These are phyloP conservation scores for Meiosimyza platycephala DNA, from an alignment of 2,888 invertebrate genomes.

Conservation along the genomic window DNA sequence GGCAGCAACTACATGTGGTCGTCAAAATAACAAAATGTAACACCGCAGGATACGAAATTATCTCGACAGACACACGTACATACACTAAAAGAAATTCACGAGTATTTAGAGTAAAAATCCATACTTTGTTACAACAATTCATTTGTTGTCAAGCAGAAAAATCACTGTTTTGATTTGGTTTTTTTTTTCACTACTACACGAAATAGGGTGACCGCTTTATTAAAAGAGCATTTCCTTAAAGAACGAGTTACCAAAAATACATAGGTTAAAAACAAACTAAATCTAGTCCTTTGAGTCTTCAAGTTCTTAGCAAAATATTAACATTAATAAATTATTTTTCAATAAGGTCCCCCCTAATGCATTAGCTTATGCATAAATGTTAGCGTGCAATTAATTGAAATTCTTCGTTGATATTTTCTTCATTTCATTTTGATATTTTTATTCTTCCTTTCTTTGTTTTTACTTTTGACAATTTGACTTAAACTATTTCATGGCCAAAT, in stretches of 20 bases:
- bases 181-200: too few relatives aligned
- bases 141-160: neutral
- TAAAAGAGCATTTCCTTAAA: too few relatives aligned
- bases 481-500: conserved; percentile 14
- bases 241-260: too few relatives aligned
- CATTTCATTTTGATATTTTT: too few relatives aligned
- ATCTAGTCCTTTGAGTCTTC: too few relatives aligned
- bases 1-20: conserved; percentile 16
- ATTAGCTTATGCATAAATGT: conserved; percentile 8
- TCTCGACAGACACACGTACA: conserved; percentile 1
- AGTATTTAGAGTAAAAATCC: neutral
- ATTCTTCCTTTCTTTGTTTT: neutral
- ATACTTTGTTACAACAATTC: neutral
- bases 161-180: too few relatives aligned
- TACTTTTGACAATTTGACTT: neutral
- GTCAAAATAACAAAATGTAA: conserved; percentile 35
- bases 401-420: neutral
- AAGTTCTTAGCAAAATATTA: too few relatives aligned
- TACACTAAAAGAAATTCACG: neutral
- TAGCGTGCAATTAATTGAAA: conserved; percentile 16
- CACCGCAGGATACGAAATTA: conserved; percentile 29
- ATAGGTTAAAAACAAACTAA: too few relatives aligned
- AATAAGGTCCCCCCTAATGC: too few relatives aligned
- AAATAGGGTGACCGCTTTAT: too few relatives aligned
- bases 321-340: too few relatives aligned